Conservation (phyloP, 2,888 invertebrate species). For the Zygothrica quintamaculata region DNA sequence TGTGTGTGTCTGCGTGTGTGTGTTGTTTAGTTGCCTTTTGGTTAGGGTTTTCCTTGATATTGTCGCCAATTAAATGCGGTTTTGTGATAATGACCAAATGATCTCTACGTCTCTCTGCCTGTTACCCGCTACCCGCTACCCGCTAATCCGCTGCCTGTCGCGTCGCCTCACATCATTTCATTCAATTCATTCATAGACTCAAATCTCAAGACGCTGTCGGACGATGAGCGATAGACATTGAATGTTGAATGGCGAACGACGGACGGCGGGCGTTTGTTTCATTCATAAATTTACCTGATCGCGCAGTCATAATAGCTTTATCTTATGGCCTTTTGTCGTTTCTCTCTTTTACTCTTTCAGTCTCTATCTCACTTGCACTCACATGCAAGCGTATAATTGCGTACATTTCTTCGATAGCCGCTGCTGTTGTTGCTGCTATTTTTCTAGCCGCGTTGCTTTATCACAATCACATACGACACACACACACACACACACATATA, state of each 20-base stretch:
- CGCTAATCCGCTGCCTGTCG: too few species aligned
- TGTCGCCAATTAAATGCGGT: conserved; percentile 81
- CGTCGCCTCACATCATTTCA: conserved; percentile 73
- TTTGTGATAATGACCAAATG: conserved; percentile 81
- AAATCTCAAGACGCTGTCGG: conserved; percentile 14
- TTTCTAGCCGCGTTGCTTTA: conserved; percentile 46
- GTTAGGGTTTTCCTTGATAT: conserved; percentile 42
- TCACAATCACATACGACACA: conserved; percentile 47
- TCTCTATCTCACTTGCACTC: conserved; percentile 12
- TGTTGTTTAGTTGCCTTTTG: conserved; percentile 6
- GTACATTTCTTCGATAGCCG: conserved; percentile 1
- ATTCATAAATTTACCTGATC: conserved; percentile 78
- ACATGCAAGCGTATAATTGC: conserved; percentile 3
- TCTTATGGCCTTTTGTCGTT: conserved; percentile 56
- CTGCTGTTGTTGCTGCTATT: conserved; percentile 30
- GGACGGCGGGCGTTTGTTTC: conserved; percentile 50
- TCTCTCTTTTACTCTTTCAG: conserved; percentile 20
- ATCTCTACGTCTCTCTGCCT: conserved; percentile 56
- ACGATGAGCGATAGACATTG: conserved; percentile 2
- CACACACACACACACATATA: conserved; percentile 41
- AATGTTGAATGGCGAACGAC: background rate
- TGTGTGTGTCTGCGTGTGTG: background rate
- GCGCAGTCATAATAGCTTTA: conserved; percentile 76
- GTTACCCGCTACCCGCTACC: too few species aligned
- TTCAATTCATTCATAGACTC: conserved; percentile 79